Base-by-base conservation (phyloP, 2,888 invertebrate genomes). In the Conistra vaccinii region DNA sequence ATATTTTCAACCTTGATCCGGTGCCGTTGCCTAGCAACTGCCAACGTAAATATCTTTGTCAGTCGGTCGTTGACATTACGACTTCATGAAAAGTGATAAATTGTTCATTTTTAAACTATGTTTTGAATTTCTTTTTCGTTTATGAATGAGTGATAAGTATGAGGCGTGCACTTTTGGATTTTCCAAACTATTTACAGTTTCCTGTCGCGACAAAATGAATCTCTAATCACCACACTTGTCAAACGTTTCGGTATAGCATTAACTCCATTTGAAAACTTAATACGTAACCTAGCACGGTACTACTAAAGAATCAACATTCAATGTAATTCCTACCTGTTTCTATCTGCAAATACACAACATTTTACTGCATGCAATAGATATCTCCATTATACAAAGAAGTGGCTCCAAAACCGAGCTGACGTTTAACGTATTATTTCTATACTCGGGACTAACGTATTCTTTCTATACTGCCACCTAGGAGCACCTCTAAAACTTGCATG, bases 371-470 rank as follows among this genome's bases (percentile, higher is more conserved):
- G 85, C 72, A 82, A 82, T 82, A 63, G 85, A 83, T 83, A 83
- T 39, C 39, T 66, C 57, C 62, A 63, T 78, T 78, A 35, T 53
- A 53, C 23, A 60, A 73, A 83, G 51, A 66, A 57, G 48, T 71
- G 53, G 17, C 7, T 67, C 53, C 48, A 60, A 63, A 86, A 84
- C 60, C 45, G 39, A 78, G 45, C 29, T 69, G 86, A 83, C 86
- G 67, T 74, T 66, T 63, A 85, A 83, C 67, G 69, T 86, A 86
- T 80, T 80, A 69, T 84, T 73, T 55, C 70, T 61, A 51, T 32
- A 84, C 66, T 26, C 48, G 23, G 51, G 26, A 69, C 62, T 55
- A 85, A 85, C 60, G 71, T 86, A 83, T 79, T 80, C 62, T 79
- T 73, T 53, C 61, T 53, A 58, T 39, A 84, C 66, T 69, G 69